Evolutionary conservation across 2,113 vertebrate genomes (phyloP).

Genomic region (Entosphenus tridentatus): DNA sequence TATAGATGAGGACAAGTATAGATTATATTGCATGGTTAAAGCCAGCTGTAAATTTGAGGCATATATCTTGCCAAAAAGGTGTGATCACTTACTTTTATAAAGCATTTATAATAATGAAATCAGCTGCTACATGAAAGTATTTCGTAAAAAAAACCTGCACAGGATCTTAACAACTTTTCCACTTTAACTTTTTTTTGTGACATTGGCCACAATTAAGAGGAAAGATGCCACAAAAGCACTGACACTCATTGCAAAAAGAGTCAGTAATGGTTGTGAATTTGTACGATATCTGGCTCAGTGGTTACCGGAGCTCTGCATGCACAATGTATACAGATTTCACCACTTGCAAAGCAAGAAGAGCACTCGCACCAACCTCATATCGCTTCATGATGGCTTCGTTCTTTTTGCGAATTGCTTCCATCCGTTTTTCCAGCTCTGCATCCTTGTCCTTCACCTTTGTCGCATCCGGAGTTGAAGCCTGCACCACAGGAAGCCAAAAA

Average conservation of each 20-base stretch:
- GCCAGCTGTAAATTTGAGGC: no score
- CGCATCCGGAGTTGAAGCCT: slow-evolving; percentile 39
- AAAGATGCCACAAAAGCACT: background rate
- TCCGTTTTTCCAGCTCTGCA: slow-evolving; percentile 50
- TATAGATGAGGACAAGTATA: no score
- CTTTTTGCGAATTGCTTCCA: slow-evolving; percentile 63
- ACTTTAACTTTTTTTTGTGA: no score
- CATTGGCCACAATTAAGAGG: background rate
- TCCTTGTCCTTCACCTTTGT: slow-evolving; percentile 73
- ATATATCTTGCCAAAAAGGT: no score
- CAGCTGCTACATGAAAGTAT: no score
- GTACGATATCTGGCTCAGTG: background rate
- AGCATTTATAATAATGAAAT: no score
- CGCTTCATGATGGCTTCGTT: slow-evolving; percentile 55
- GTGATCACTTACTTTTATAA: no score
- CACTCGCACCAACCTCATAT: slow-evolving; percentile 34
- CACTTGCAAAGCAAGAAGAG: background rate
- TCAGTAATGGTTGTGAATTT: background rate
- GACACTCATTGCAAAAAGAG: background rate
- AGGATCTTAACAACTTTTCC: no score
- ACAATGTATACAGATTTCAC: background rate
- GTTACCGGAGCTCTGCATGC: background rate
- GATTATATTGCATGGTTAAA: no score
- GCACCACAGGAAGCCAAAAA: no score
- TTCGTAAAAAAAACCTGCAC: no score